Conservation (phyloP, 2,797 vertebrate genomes). For the Ispidina picta region DNA sequence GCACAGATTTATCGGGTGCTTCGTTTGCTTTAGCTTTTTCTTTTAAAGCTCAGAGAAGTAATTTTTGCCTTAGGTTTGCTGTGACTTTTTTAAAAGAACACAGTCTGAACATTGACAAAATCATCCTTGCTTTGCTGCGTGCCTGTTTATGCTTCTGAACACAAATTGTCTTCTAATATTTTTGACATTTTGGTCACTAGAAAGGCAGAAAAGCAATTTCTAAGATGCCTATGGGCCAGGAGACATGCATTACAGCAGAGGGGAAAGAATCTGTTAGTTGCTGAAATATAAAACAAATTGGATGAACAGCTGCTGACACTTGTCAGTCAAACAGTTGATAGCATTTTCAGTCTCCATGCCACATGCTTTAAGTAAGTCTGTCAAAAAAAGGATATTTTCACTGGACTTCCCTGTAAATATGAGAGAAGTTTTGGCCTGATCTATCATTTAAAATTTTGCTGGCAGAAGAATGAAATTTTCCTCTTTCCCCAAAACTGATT, state of each 20-base stretch:
- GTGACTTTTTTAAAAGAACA: slow-evolving; percentile 25
- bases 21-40: slow-evolving; percentile 7
- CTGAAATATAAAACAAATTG: slow-evolving; percentile 75
- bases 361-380: slow-evolving; percentile 71
- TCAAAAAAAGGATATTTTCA: slow-evolving; percentile 69
- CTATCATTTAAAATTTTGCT: slow-evolving; percentile 64
- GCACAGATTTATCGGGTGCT: background rate
- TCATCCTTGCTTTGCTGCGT: slow-evolving; percentile 11
- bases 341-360: slow-evolving; percentile 74
- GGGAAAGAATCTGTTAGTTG: slow-evolving; percentile 67
- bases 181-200: slow-evolving; percentile 60
- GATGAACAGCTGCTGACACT: slow-evolving; percentile 76
- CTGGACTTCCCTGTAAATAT: slow-evolving; percentile 70
- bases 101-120: background rate
- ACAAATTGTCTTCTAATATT: slow-evolving; percentile 53
- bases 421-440: slow-evolving; percentile 72
- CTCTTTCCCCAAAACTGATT: slow-evolving; percentile 42
- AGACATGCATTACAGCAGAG: slow-evolving; percentile 62
- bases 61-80: slow-evolving; percentile 60
- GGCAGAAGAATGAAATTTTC: slow-evolving; percentile 55
- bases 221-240: slow-evolving; percentile 62
- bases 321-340: slow-evolving; percentile 76
- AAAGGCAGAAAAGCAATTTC: slow-evolving; percentile 56
- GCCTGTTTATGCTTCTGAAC: slow-evolving; percentile 55
- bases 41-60: slow-evolving; percentile 2